Base-by-base conservation (phyloP, 30 jellyfish, hydroid and myxozoan species). In the Catostylus mosaicus region DNA sequence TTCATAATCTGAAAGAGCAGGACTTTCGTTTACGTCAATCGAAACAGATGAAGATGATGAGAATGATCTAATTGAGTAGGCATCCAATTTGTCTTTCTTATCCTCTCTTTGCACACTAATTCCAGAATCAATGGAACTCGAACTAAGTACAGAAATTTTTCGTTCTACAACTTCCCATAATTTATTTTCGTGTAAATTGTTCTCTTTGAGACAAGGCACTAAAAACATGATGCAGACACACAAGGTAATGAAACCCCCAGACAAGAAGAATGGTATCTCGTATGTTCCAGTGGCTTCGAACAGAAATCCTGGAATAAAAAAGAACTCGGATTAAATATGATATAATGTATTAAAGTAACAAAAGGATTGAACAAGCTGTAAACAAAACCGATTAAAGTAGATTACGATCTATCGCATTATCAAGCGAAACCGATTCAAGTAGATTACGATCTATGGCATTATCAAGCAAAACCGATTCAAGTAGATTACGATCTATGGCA, bases 211-310 rank as follows among this genome's bases (percentile, higher is more conserved):
- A 36, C 65, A 67, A 0, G 94, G 88, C 30, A 67, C 73, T 43
- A 84, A 68, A 45, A 84, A 84, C 87, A 84, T 59, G 43, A 72
- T 37, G 72, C 88, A 84, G 9, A 84, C 94, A 54, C 94, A 84
- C 5, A 50, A 0, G 2, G 94, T 84, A 2, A 68, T 31, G 51
- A 84, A 84, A 4, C 56, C 88, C 0, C 94, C 94, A 1, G 94
- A 60, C 14, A 84, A 56, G 60, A 50, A 31, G 77, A 84, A 84
- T 4, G 94, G 94, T 14, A 84, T 64, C 32, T 38, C 66, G 43
- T 84, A 84, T 56, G 94, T 71, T 6, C 94, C 94, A 36, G 88
- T 72, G 3, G 67, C 56, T 73, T 84, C 94, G 37, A 72, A 69
- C 14, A 84, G 65, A 38, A 84, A 84, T 1, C 94, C 94, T 84